Percentiles rank a stretch among this genome's conserved stretches.
These are phyloP conservation scores for Ruditapes philippinarum DNA, from an alignment of 1,140 invertebrate genomes.

Conservation along the genomic window DNA sequence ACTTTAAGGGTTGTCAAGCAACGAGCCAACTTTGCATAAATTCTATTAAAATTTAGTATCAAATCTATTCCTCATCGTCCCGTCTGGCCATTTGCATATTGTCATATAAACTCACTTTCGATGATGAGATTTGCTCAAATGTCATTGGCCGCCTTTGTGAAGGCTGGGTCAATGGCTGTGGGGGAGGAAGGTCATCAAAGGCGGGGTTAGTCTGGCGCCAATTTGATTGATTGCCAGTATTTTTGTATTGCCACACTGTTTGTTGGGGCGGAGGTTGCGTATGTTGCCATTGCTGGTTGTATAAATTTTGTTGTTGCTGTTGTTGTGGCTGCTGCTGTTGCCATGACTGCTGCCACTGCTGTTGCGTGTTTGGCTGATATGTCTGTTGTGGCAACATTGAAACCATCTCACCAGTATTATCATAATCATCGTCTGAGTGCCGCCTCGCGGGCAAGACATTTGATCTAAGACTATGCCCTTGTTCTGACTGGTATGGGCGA, in stretches of 20 bases:
- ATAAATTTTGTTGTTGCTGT: conserved; percentile 59
- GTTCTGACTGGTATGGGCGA: conserved; percentile 38
- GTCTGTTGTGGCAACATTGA: conserved; percentile 74
- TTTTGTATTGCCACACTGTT: conserved; percentile 54
- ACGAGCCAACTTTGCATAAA: neutral
- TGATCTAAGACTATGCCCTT: neutral
- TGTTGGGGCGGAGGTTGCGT: conserved; percentile 61
- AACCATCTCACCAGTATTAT: conserved; percentile 78
- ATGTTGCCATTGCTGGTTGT: conserved; percentile 45
- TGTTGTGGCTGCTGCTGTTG: conserved; percentile 67
- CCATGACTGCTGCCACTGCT: conserved; percentile 54
- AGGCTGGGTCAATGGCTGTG: conserved; percentile 80
- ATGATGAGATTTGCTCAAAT: conserved; percentile 83
- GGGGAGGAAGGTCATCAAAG: conserved; percentile 74
- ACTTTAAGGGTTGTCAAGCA: neutral
- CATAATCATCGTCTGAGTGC: conserved; percentile 79
- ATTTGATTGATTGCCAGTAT: conserved; percentile 11
- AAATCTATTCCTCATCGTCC: conserved; percentile 38
- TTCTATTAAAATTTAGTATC: neutral
- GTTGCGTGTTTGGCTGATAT: conserved; percentile 24
- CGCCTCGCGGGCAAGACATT: conserved; percentile 46
- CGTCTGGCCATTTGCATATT: conserved; percentile 73
- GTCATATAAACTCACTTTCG: conserved; percentile 84
- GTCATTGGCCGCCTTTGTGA: conserved; percentile 83
- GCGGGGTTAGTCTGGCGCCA: conserved; percentile 50